These are phyloP conservation scores for Nymphalis urticae DNA, from an alignment of 2,888 invertebrate genomes.

Conservation along the genomic window DNA sequence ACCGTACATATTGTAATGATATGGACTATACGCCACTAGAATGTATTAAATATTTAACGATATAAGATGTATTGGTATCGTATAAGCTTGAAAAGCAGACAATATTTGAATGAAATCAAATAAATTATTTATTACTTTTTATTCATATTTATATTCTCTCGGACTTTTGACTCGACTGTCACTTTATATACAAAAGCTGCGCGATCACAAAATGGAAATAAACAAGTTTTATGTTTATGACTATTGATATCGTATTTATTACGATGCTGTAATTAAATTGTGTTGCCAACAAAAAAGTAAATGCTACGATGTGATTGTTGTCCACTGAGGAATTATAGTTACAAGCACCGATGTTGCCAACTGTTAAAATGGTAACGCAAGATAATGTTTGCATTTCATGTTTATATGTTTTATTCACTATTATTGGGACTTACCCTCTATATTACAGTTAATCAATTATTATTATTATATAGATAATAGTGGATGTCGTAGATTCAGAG, in stretches of 20 bases:
- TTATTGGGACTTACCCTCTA: neutral
- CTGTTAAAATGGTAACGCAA: neutral
- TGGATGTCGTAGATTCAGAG: constrained; percentile 26
- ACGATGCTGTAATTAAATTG: too few species aligned
- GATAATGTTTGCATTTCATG: constrained; percentile 19
- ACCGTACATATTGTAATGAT: neutral
- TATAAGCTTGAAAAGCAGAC: constrained; percentile 24
- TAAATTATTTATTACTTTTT: neutral
- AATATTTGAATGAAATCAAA: neutral
- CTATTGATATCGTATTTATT: too few species aligned
- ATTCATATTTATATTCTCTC: neutral
- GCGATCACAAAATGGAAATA: too few species aligned
- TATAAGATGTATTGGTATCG: constrained; percentile 8
- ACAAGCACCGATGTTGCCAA: too few species aligned
- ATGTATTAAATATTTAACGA: constrained; percentile 5
- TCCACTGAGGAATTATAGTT: too few species aligned
- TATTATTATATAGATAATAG: constrained; percentile 19
- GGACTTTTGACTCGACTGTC: too few species aligned
- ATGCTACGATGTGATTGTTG: too few species aligned
- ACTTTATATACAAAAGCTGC: too few species aligned
- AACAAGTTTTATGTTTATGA: too few species aligned
- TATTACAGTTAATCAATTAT: constrained; percentile 20
- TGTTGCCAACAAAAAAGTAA: too few species aligned
- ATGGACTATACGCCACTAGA: neutral
- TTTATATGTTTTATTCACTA: constrained; percentile 10